Evolutionary conservation across 2,888 invertebrate genomes (phyloP), one percentile per base, ranked within the genome.

Genomic region (Acronicta alni): DNA sequence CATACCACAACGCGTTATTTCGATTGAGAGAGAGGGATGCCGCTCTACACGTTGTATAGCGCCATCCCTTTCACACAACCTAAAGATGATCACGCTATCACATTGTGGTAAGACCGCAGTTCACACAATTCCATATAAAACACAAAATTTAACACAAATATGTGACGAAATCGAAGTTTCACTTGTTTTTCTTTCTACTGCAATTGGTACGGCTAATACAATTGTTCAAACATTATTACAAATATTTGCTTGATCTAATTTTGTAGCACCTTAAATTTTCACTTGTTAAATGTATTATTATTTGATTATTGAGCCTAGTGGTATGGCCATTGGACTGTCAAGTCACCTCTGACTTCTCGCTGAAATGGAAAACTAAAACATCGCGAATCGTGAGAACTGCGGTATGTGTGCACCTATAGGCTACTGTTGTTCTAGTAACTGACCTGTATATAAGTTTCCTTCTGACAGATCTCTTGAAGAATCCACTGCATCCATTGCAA

Each of bases 401-500:
- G n/a, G n/a, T n/a, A n/a, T n/a, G n/a, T n/a, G n/a, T n/a, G n/a
- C n/a, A n/a, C n/a, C n/a, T n/a, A n/a, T n/a, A n/a, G n/a, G n/a
- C n/a, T n/a, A n/a, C n/a, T 26, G 26, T 1, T 23, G 6, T 23
- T 23, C 23, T 18, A 10, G n/a, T 20, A 61, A 89, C 94, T 82
- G 80, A 99, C 99, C 99, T 97, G 95, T 99, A 99, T 77, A 99
- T 99, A 65, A 99, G 96, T 94, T 99, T 99, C 84, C 99, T 95
- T 54, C 99, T 95, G 37, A 99, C 99, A 73, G 98, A 98, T 71
- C 99, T 94, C 88, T 99, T 99, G 95, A 99, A 99, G 95, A 99
- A 99, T 0, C 99, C 99, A 57, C 98, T 99, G 95, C 99, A 99
- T 0, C 99, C 99, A 85, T 99, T 99, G 91, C 99, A 99, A 0